Base-by-base conservation (phyloP, 1,140 invertebrate species). In the Trachymyrmex septentrionalis region DNA sequence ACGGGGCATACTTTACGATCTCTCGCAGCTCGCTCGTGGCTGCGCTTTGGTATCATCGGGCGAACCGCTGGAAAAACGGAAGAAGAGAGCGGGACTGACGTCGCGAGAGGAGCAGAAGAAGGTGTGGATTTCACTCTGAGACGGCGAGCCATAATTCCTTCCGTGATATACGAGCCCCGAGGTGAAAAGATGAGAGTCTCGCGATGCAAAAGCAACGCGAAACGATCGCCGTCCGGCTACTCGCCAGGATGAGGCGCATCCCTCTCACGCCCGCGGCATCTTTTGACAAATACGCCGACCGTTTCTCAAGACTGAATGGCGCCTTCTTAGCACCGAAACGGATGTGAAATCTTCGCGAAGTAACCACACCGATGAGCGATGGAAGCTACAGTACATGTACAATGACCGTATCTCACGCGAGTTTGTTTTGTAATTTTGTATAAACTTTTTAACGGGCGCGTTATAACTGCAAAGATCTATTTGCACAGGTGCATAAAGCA, bases 131-230 rank as follows among this genome's bases (percentile, higher is more conserved):
- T 91, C 75, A 87, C 34, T 75, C 21, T 53, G 72, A 76, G 77
- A 91, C 71, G 77, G 81, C 50, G 81, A 91, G 86, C 90, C 88
- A 90, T 90, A 90, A 90, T 88, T 90, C 88, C 86, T 73, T 87
- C 77, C 80, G 78, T 90, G 88, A 90, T 90, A 87, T 90, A 90
- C 85, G 89, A 89, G 78, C 85, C 75, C 38, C 73, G 82, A 30
- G 88, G 76, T 78, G 78, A 67, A 57, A 69, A 78, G 78, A 85
- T 66, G 84, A n/a, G 50, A 91, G 76, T 76, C 30, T 16, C 55
- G 78, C 73, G 82, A 91, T 91, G 90, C 85, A 89, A 89, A 90
- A 90, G 88, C 89, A 90, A 90, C 86, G 84, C 86, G 69, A 80
- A 72, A 87, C 89, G 80, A 90, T 90, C 88, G 21, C 55, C 30